Base-by-base conservation (phyloP, 2,113 vertebrate genomes). In the Perca fluviatilis region DNA sequence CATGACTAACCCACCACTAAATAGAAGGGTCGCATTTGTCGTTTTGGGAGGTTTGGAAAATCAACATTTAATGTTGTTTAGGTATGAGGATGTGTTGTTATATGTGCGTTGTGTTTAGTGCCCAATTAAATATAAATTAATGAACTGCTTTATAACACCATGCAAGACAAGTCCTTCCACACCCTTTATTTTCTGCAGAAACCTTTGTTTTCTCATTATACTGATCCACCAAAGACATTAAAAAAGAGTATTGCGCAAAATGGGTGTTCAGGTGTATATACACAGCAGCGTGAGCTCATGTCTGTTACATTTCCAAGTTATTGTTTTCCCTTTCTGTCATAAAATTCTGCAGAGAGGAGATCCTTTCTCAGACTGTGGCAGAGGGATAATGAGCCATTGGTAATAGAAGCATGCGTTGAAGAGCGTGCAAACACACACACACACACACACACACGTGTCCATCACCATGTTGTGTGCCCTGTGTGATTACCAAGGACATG, bases 401-500 rank as follows among this genome's bases (percentile, higher is more conserved):
- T 27, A 27, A 27, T 27, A 27, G 27, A 27, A 27, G 27, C 27
- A 27, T 27, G 27, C 27, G 27, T 27, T 27, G 27, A 27, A 27
- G 27, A 2, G 2, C 27, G 27, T 27, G 27, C 27, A 27, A 27
- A 27, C 27, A 36, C 58, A 54, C 50, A 33, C 27, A 21, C 47
- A 33, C 10, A 53, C 49, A 15, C 15, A 21, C 25, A 56, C 46
- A 19, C 23, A 27, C 23, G 18, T 53, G 72, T 65, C 25, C 57
- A 70, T 50, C 21, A 75, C 70, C 27, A 54, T 49, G 60, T 19
- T 63, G 51, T 74, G 46, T 74, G 53, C 43, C 36, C 47, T 21
- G 23, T 81, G 71, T 87, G 80, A 81, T 87, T 81, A 85, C 67
- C 47, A 3, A 33, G 27, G 47, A 74, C 80, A 18, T 60, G 62